Percentiles rank a stretch among this genome's conserved stretches.
Evolutionary conservation across 2,113 vertebrate genomes (phyloP).

Genomic region (Lycocorax pyrrhopterus): DNA sequence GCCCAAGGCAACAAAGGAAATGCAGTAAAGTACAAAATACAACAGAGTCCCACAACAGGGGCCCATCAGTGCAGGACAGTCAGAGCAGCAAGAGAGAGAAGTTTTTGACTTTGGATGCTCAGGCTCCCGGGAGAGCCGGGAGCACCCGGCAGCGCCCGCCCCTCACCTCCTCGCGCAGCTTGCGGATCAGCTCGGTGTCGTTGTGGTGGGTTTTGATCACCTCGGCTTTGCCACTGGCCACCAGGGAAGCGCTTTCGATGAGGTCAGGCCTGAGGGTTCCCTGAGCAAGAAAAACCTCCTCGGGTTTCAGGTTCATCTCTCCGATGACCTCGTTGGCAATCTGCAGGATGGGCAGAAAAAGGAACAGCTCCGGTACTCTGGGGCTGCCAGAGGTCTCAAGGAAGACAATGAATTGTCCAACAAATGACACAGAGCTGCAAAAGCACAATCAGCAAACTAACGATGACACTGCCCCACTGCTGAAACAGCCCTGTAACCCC

Average conservation of each 20-base stretch:
- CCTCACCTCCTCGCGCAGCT: slow-evolving; percentile 91
- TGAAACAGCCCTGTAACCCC: background rate
- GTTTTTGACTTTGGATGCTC: background rate
- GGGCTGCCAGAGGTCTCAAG: background rate
- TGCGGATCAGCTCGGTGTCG: slow-evolving; percentile 96
- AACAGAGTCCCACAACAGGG: rapidly evolving
- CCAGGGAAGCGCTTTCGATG: slow-evolving; percentile 92
- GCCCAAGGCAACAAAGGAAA: rapidly evolving
- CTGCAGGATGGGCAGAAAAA: slow-evolving; percentile 52
- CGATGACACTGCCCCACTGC: background rate
- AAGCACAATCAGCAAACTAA: background rate
- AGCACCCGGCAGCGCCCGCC: background rate
- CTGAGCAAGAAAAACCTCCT: slow-evolving; percentile 95
- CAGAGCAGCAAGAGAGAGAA: rapidly evolving
- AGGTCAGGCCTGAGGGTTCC: slow-evolving; percentile 95
- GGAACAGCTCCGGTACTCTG: rapidly evolving
- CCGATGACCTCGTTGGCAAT: slow-evolving; percentile 98
- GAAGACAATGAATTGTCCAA: background rate
- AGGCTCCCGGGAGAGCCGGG: background rate
- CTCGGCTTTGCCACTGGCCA: slow-evolving; percentile 95
- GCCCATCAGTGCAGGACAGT: rapidly evolving
- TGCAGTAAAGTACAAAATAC: rapidly evolving
- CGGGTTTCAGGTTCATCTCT: slow-evolving; percentile 96
- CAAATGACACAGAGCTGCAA: background rate
- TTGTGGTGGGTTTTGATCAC: slow-evolving; percentile 99